These are phyloP conservation scores for Toxotes chatareus DNA, from an alignment of 2,113 vertebrate genomes.

Conservation along the genomic window DNA sequence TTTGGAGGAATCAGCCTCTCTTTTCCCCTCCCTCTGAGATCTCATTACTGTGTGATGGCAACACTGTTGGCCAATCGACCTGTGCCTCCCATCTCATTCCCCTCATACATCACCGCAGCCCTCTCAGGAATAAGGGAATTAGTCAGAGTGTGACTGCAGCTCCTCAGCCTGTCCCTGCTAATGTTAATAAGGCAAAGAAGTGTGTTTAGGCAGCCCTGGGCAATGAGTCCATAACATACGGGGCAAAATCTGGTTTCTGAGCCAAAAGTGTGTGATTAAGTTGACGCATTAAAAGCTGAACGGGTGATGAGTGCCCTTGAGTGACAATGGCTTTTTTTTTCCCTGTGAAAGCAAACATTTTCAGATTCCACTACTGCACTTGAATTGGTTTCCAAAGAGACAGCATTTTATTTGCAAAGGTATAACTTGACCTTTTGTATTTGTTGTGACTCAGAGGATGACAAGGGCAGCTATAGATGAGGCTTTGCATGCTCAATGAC, in stretches of 20 bases:
- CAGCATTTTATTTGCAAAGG: conserved; percentile 1
- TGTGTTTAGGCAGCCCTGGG: conserved; percentile 49
- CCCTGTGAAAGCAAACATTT: conserved; percentile 11
- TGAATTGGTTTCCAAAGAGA: conserved; percentile 7
- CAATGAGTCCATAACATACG: conserved; percentile 12
- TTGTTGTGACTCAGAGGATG: not conserved
- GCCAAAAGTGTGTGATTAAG: conserved; percentile 21
- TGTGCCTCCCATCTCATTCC: conserved; percentile 68
- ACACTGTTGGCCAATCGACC: conserved; percentile 76
- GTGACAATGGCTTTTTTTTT: not conserved
- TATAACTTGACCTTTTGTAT: conserved; percentile 5
- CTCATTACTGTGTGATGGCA: conserved; percentile 77
- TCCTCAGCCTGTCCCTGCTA: conserved; percentile 45
- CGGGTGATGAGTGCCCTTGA: conserved; percentile 1
- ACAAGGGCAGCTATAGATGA: not conserved
- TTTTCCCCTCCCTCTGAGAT: conserved; percentile 67
- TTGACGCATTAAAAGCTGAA: conserved; percentile 15
- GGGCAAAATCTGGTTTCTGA: conserved; percentile 16
- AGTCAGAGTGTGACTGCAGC: conserved; percentile 57
- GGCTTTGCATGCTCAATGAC: not conserved
- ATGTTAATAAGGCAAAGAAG: conserved; percentile 62
- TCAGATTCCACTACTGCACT: not conserved
- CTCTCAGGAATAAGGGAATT: conserved; percentile 67
- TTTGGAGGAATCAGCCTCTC: conserved; percentile 50
- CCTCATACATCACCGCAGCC: conserved; percentile 73